phyloP scores from a whole-genome alignment of 2,888 invertebrate species.

The Callimorpha dominula region DNA sequence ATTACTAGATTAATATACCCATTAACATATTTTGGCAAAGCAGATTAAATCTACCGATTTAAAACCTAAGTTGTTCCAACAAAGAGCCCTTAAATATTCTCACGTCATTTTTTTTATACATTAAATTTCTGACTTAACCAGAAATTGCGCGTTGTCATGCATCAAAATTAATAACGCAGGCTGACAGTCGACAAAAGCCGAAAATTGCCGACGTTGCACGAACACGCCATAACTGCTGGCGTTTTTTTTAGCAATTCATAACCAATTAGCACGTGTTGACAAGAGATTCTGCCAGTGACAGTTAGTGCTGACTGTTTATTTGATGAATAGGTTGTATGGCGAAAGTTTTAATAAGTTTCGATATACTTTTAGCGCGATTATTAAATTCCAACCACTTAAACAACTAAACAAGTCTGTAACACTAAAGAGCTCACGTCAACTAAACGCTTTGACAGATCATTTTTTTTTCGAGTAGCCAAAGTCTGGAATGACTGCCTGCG shows the following conservation, averaged over 20 bases:
- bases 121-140: constrained; percentile 17
- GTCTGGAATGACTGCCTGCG: too few species aligned
- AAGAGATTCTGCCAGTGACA: constrained; percentile 14
- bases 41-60: too few species aligned
- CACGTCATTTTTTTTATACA: constrained; percentile 3
- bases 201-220: constrained; percentile 24
- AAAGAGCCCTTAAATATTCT: neutral
- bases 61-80: neutral
- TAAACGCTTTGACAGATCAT: too few species aligned
- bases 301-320: constrained; percentile 22
- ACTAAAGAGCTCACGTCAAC: too few species aligned
- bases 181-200: constrained; percentile 20
- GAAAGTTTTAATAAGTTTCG: neutral
- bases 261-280: constrained; percentile 22
- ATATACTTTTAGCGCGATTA: too few species aligned
- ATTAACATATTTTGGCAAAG: too few species aligned
- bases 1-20: too few species aligned
- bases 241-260: constrained; percentile 21
- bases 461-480: too few species aligned
- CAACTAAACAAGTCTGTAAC: too few species aligned
- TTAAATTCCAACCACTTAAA: too few species aligned
- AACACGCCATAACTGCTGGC: constrained; percentile 12
- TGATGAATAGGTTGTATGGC: constrained; percentile 16
- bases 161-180: constrained; percentile 42
- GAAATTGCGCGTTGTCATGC: constrained; percentile 22